Conservation (phyloP, 2,888 invertebrate species). For the Lysandra bellargus region DNA sequence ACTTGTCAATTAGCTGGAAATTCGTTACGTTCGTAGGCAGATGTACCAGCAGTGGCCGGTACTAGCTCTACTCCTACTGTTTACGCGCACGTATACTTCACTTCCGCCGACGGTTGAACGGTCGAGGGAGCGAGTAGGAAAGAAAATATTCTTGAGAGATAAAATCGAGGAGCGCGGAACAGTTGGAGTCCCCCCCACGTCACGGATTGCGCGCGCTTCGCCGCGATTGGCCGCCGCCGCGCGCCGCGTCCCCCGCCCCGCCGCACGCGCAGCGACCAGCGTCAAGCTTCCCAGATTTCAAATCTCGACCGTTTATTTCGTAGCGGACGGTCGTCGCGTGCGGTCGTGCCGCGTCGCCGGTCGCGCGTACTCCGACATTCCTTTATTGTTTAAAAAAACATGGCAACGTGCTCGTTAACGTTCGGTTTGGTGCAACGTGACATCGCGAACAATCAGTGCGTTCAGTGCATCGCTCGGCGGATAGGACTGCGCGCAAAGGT, state of each 20-base stretch:
- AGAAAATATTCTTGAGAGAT: slow-evolving; percentile 77
- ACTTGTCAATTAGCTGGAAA: slow-evolving; percentile 20
- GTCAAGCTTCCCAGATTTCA: slow-evolving; percentile 77
- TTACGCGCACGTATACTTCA: slow-evolving; percentile 75
- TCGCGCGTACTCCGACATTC: slow-evolving; percentile 49
- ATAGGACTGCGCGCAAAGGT: slow-evolving; percentile 55
- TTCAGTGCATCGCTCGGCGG: slow-evolving; percentile 68
- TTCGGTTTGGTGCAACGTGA: slow-evolving; percentile 73
- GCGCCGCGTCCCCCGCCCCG: slow-evolving; percentile 51
- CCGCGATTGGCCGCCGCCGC: slow-evolving; percentile 56
- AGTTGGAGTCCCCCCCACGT: slow-evolving; percentile 61
- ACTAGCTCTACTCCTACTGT: slow-evolving; percentile 55
- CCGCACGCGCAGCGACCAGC: slow-evolving; percentile 76
- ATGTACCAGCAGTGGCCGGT: slow-evolving; percentile 42
- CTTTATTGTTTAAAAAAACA: slow-evolving; percentile 58
- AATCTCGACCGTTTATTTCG: slow-evolving; percentile 81
- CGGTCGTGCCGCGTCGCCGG: slow-evolving; percentile 54
- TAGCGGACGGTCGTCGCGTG: slow-evolving; percentile 65
- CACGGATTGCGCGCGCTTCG: slow-evolving; percentile 64
- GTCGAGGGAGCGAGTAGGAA: slow-evolving; percentile 66
- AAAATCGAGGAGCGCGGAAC: slow-evolving; percentile 58
- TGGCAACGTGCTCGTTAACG: slow-evolving; percentile 70
- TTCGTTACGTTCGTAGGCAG: slow-evolving; percentile 38
- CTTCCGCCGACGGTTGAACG: slow-evolving; percentile 78
- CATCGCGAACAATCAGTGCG: slow-evolving; percentile 72